Evolutionary conservation across 2,888 invertebrate genomes (phyloP).

Genomic region (Hofmannophila pseudospretella): DNA sequence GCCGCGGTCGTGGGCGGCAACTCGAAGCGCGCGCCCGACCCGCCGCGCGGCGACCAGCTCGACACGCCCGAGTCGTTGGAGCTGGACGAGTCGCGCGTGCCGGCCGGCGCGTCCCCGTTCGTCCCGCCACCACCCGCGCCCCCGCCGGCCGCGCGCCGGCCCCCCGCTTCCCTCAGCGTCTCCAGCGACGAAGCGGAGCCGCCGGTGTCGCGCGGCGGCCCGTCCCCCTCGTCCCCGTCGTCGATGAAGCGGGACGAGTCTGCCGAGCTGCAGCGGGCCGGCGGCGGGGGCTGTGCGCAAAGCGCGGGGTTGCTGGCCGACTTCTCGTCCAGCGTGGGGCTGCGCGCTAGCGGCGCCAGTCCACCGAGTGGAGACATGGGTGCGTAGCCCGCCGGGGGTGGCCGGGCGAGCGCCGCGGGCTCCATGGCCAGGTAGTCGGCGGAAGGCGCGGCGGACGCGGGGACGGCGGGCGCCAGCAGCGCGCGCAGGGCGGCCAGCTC

Average conservation of each 20-base stretch:
- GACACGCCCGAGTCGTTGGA: slow-evolving; percentile 90
- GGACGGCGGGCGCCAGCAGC: slow-evolving; percentile 21
- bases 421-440: slow-evolving; percentile 13
- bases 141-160: slow-evolving; percentile 39
- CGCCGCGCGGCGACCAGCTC: slow-evolving; percentile 78
- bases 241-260: slow-evolving; percentile 85
- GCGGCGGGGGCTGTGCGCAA: slow-evolving; percentile 41
- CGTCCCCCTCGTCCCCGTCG: slow-evolving; percentile 76
- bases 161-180: slow-evolving; percentile 57
- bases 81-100: slow-evolving; percentile 87
- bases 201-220: slow-evolving; percentile 54
- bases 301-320: slow-evolving; percentile 85
- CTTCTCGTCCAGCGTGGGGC: slow-evolving; percentile 70
- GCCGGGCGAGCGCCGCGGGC: slow-evolving; percentile 14
- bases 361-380: slow-evolving; percentile 84
- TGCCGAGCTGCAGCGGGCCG: slow-evolving; percentile 83
- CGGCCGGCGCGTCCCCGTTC: slow-evolving; percentile 77
- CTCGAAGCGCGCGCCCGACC: slow-evolving; percentile 77
- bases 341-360: slow-evolving; percentile 55
- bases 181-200: slow-evolving; percentile 70
- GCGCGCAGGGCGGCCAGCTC: slow-evolving; percentile 56
- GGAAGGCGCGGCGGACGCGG: slow-evolving; percentile 22
- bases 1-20: slow-evolving; percentile 77
- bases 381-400: slow-evolving; percentile 78
- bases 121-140: slow-evolving; percentile 33